Percentiles rank a stretch among this genome's conserved stretches.
Conservation (phyloP, 1,140 invertebrate genomes). For the Drosophila micromelanica region DNA sequence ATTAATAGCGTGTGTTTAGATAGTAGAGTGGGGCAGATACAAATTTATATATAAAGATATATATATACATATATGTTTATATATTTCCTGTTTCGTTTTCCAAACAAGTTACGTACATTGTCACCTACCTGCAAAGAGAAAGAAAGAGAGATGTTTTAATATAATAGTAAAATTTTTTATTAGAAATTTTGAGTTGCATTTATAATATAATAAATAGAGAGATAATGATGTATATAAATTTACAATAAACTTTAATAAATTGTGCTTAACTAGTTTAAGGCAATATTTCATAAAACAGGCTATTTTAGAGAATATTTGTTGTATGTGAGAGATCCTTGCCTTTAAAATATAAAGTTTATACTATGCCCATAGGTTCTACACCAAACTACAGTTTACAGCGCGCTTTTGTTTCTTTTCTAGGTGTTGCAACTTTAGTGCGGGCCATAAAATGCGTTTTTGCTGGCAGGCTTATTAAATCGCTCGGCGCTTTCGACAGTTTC, state of each 20-base stretch:
- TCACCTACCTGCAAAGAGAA: constrained; percentile 76
- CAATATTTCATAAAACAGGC: too few species aligned
- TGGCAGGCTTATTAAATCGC: constrained; percentile 16
- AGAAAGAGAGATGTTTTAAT: constrained; percentile 12
- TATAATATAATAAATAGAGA: too few species aligned
- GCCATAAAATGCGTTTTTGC: not conserved
- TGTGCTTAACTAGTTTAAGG: too few species aligned
- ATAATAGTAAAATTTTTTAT: constrained; percentile 5
- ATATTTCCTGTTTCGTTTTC: constrained; percentile 1
- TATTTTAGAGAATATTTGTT: not conserved
- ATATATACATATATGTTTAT: constrained; percentile 7
- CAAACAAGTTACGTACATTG: constrained; percentile 72
- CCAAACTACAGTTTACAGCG: not conserved
- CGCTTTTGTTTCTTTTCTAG: not conserved
- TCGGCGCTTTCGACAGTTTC: not conserved
- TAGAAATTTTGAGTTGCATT: not conserved
- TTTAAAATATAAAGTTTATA: not conserved
- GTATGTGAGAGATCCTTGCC: too few species aligned
- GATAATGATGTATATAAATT: too few species aligned
- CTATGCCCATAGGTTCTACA: not conserved
- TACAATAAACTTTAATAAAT: too few species aligned
- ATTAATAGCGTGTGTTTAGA: constrained; percentile 20
- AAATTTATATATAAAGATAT: not conserved
- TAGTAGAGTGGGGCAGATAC: not conserved
- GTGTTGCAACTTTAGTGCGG: not conserved